Percentiles rank a stretch among this genome's conserved stretches.
These are phyloP conservation scores for Chironomus tepperi DNA, from an alignment of 1,140 invertebrate species.

Conservation along the genomic window DNA sequence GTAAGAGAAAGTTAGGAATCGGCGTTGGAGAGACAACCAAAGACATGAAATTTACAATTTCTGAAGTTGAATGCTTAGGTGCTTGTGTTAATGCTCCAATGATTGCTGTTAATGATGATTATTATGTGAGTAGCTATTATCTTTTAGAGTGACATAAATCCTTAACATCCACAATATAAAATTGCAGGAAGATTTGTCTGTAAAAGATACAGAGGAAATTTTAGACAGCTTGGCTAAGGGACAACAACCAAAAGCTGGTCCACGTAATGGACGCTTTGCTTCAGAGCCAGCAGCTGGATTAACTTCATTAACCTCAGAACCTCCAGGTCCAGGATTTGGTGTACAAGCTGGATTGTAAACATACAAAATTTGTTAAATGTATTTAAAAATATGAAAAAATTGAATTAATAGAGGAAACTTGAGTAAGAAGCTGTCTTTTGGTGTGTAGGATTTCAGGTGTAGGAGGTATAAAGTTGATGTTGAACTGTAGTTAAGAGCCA, in stretches of 20 bases:
- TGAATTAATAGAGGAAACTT: not conserved
- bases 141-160: not conserved
- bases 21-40: conserved; percentile 82
- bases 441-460: no score
- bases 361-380: not conserved
- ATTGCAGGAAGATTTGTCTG: conserved; percentile 87
- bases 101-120: conserved; percentile 97
- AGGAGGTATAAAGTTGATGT: no score
- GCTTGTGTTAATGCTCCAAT: conserved; percentile 99
- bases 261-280: conserved; percentile 82
- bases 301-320: conserved; percentile 79
- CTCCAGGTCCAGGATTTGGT: conserved; percentile 84
- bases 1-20: conserved; percentile 70
- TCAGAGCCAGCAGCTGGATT: conserved; percentile 80
- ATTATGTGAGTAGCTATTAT: conserved; percentile 67
- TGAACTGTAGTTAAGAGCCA: no score
- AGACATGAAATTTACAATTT: conserved; percentile 87
- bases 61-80: conserved; percentile 96
- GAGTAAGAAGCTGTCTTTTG: not conserved
- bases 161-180: conserved; percentile 25
- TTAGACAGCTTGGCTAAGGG: conserved; percentile 80
- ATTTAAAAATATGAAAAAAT: not conserved
- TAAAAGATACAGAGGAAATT: conserved; percentile 82
- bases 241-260: conserved; percentile 81
- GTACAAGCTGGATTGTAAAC: conserved; percentile 73